Percentiles rank a stretch among this genome's conserved stretches.
Evolutionary conservation across 2,888 invertebrate species (phyloP).

Genomic region (Escarpia spicata): DNA sequence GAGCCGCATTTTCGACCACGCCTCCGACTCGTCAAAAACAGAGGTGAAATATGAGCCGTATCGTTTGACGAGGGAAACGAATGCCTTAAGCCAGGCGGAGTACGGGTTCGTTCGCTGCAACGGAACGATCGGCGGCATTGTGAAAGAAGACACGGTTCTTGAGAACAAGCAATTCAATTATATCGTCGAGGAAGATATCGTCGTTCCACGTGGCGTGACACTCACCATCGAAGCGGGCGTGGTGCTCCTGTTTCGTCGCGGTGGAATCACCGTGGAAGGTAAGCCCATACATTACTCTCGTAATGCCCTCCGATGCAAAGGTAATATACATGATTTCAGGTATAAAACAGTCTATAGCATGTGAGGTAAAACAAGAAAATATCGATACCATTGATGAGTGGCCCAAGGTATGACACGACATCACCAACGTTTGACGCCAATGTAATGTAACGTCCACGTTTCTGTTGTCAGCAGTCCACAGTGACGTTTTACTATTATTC

Average conservation of each 20-base stretch:
- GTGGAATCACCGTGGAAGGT: constrained; percentile 32
- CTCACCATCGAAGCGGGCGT: constrained; percentile 31
- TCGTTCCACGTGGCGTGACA: constrained; percentile 27
- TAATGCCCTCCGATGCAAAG: not conserved
- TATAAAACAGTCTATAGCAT: too few species aligned
- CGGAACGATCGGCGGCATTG: constrained; percentile 27
- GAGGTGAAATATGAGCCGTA: not conserved
- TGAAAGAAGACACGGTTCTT: constrained; percentile 24
- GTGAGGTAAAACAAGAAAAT: too few species aligned
- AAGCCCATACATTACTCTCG: not conserved
- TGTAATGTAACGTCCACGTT: too few species aligned
- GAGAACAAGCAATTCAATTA: constrained; percentile 8
- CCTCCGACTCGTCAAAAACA: not conserved
- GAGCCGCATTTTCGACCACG: not conserved
- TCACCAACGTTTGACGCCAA: too few species aligned
- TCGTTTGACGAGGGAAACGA: not conserved
- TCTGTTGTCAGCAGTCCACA: too few species aligned
- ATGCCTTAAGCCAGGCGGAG: not conserved
- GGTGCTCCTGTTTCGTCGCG: constrained; percentile 26
- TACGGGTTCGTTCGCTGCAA: not conserved
- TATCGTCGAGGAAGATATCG: constrained; percentile 26
- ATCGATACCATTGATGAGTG: too few species aligned
- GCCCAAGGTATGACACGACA: too few species aligned
- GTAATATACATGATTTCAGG: too few species aligned
- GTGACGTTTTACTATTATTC: too few species aligned